Evolutionary conservation across 2,888 invertebrate genomes (phyloP).

Genomic region (Cataglyphis rosenhaueri): DNA sequence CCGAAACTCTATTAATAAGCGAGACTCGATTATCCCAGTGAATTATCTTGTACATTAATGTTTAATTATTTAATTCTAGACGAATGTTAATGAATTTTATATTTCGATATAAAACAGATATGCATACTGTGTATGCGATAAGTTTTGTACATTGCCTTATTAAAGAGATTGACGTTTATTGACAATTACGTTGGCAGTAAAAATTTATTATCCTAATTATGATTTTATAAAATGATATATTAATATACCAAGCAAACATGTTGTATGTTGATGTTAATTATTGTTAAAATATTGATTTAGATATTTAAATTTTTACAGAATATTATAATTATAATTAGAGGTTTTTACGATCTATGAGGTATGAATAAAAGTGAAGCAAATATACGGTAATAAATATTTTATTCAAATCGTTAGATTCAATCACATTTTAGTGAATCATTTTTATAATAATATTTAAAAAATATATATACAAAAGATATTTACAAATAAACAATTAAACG

Average conservation of each 20-base stretch:
- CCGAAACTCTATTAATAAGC: slow-evolving; percentile 70
- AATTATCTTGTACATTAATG: slow-evolving; percentile 67
- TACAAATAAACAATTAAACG: slow-evolving; percentile 75
- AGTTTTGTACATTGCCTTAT: slow-evolving; percentile 78
- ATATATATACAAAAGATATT: slow-evolving; percentile 79
- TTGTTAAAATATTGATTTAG: not conserved
- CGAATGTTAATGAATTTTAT: slow-evolving; percentile 63
- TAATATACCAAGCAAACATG: not conserved
- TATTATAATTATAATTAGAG: not conserved
- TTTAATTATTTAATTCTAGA: slow-evolving; percentile 71
- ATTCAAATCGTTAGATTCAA: slow-evolving; percentile 71
- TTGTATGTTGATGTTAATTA: not conserved
- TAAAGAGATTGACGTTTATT: slow-evolving; percentile 66
- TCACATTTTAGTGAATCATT: slow-evolving; percentile 72
- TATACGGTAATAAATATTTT: slow-evolving; percentile 75
- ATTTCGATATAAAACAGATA: slow-evolving; percentile 59
- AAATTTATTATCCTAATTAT: slow-evolving; percentile 21
- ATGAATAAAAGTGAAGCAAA: not conserved
- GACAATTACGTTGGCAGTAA: slow-evolving; percentile 9
- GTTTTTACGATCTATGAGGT: not conserved
- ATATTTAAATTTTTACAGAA: not conserved
- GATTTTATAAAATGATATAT: not conserved
- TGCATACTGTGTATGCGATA: slow-evolving; percentile 82
- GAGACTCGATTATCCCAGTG: slow-evolving; percentile 61
- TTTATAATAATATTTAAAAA: slow-evolving; percentile 72